Evolutionary conservation across 2,797 vertebrate genomes (phyloP), one percentile per base, ranked within the genome.

Genomic region (Syncerus caffer): DNA sequence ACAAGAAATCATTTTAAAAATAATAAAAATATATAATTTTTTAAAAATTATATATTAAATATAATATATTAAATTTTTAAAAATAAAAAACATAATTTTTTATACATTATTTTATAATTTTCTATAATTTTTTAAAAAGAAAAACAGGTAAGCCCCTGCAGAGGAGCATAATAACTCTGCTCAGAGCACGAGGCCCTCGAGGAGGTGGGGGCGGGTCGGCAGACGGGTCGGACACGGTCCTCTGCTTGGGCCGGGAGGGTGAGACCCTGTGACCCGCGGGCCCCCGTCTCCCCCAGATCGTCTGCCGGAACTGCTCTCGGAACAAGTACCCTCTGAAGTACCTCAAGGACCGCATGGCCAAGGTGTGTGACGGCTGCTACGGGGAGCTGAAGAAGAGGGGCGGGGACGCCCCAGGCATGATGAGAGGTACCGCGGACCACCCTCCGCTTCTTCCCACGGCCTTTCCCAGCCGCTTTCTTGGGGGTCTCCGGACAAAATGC

Each of bases 261-360:
- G 42, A 90, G 71, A 29, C n/a, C 19, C 12, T 23, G 42, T 21
- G 13, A 51, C 55, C 7, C 0, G 0, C 25, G 27, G 42, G 15
- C 76, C 45, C 74, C 47, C 25, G 2, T 2, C 60, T 5, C 16
- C 87, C 14, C 16, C 98, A 99, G 99, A 99, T 99, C 84, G 99
- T 99, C 93, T 99, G 99, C 98, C 99, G 99, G 97, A 99, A 99
- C 98, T 99, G 99, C 97, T 99, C 99, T 79, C 99, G 99, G 97
- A 99, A 99, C 98, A 99, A 99, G 98, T 99, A 99, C 97, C 99
- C 99, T 17, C 99, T 99, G 94, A 99, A 99, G 98, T 99, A 99
- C 99, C 99, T 99, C 99, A 99, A 99, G 98, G 99, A 99, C 98
- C 99, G 99, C 92, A 98, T 99, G 98, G 99, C 99, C 96, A 99